phyloP scores from a whole-genome alignment of 2,113 vertebrate species.

The Gasterosteus aculeatus region DNA sequence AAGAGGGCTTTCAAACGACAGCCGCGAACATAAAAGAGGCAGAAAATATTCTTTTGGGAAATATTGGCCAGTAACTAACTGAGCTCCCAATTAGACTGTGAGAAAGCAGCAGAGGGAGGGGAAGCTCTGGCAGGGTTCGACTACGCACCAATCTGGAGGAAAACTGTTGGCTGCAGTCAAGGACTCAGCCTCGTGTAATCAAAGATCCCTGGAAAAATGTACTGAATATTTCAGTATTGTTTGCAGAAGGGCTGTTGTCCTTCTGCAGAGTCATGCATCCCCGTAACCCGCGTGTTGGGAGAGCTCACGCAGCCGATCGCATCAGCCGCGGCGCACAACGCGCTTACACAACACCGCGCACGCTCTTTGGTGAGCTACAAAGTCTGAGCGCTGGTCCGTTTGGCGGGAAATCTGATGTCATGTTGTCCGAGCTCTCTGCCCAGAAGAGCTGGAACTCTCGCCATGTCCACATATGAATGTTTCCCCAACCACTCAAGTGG shows the following conservation, averaged over 20 bases:
- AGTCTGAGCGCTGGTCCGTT: background rate
- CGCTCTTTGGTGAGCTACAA: conserved; percentile 19
- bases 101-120: conserved; percentile 1
- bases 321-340: conserved; percentile 10
- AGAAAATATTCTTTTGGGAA: conserved; percentile 24
- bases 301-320: conserved; percentile 12
- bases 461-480: conserved; percentile 36
- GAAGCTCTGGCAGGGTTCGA: conserved; percentile 4
- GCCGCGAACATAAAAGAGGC: conserved; percentile 36
- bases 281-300: background rate
- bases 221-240: conserved; percentile 28
- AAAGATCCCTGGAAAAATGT: conserved; percentile 36
- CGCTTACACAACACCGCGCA: conserved; percentile 5
- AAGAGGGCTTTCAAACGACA: conserved; percentile 43
- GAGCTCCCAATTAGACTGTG: conserved; percentile 21
- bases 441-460: conserved; percentile 21
- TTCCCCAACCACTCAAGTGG: conserved; percentile 25
- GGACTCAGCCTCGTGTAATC: conserved; percentile 22
- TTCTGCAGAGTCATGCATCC: conserved; percentile 29
- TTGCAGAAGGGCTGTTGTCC: conserved; percentile 31
- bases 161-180: conserved; percentile 20
- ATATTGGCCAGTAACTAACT: conserved; percentile 1
- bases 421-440: background rate
- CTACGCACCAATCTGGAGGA: conserved; percentile 11
- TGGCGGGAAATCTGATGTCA: conserved; percentile 3